A percentile compares a stretch with the other conserved stretches of the same genome.
Conservation (phyloP, 2,888 invertebrate genomes). For the Camponotus fellah region DNA sequence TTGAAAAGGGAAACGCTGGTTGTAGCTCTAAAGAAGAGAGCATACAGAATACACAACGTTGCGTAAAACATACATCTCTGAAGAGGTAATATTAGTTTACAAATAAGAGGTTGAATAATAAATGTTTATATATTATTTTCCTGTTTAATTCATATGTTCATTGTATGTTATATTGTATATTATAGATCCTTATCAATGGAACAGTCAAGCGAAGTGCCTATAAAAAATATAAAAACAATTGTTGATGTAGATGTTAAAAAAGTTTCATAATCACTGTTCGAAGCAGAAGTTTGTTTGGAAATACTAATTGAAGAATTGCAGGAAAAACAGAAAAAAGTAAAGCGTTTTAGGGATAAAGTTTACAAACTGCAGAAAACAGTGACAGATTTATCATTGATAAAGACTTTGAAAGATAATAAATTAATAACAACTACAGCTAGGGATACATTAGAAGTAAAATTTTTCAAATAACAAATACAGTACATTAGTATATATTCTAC, state of each 20-base stretch:
- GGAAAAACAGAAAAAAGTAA: too few species aligned
- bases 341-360: too few species aligned
- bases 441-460: too few species aligned
- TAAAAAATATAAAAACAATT: background rate
- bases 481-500: too few species aligned
- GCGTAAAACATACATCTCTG: background rate
- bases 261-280: background rate
- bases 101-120: constrained; percentile 1
- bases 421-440: too few species aligned
- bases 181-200: background rate
- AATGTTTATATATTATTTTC: background rate
- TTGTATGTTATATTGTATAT: background rate
- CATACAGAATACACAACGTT: background rate
- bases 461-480: too few species aligned
- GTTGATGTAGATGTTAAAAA: background rate
- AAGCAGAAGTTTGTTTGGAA: background rate
- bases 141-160: background rate
- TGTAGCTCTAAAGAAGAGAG: background rate
- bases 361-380: too few species aligned
- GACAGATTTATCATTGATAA: too few species aligned
- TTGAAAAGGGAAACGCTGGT: background rate
- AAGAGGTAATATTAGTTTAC: constrained; percentile 6
- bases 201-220: background rate
- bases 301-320: background rate
- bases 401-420: too few species aligned